Conservation (phyloP, 2,113 vertebrate species). For the Halcyon senegalensis region DNA sequence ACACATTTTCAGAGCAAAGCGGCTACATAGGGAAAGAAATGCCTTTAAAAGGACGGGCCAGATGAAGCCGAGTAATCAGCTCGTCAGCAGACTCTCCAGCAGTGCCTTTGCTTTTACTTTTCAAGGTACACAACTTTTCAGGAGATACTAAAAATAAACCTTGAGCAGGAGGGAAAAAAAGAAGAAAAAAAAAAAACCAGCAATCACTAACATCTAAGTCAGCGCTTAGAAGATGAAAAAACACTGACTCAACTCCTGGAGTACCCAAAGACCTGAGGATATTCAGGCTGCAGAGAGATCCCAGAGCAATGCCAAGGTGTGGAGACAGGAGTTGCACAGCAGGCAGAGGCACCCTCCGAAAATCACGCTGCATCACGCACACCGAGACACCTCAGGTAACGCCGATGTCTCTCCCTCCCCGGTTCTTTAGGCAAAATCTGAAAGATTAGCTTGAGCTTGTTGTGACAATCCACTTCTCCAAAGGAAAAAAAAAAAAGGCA, state of each 20-base stretch:
- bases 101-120: neutral
- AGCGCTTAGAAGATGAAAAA: neutral
- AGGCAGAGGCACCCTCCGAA: neutral
- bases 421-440: neutral
- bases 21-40: neutral
- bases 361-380: neutral
- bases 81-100: neutral
- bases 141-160: constrained; percentile 12
- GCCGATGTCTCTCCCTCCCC: neutral
- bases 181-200: neutral
- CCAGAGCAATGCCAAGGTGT: neutral
- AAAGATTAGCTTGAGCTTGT: neutral
- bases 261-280: neutral
- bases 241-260: neutral
- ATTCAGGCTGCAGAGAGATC: neutral
- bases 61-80: neutral
- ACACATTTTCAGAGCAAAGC: neutral
- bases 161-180: neutral
- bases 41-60: neutral
- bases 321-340: neutral
- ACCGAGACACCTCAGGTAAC: neutral
- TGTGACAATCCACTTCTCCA: neutral
- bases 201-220: neutral
- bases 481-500: neutral
- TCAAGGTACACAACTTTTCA: neutral